Percentiles rank a stretch among this genome's conserved stretches.
These are phyloP conservation scores for Antitype chi DNA, from an alignment of 2,888 invertebrate species.

Conservation along the genomic window DNA sequence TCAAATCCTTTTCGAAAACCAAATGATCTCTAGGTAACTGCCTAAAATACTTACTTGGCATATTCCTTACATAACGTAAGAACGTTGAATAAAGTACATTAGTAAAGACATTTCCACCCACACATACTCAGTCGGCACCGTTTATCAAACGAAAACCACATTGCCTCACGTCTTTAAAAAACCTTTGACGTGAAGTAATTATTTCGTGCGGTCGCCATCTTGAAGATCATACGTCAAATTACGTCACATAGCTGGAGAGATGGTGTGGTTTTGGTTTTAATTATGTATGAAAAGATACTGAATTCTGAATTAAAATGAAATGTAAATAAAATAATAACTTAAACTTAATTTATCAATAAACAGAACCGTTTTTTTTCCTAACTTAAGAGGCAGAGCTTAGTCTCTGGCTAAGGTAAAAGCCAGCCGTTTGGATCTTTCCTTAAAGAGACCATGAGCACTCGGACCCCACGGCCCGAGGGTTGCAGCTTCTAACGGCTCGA, in stretches of 20 bases:
- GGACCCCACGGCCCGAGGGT: too few species aligned
- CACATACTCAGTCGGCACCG: slow-evolving; percentile 31
- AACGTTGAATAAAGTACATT: slow-evolving; percentile 19
- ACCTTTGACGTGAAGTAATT: slow-evolving; percentile 58
- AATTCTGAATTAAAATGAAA: too few species aligned
- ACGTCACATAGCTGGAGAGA: slow-evolving; percentile 41
- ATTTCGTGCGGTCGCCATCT: slow-evolving; percentile 56
- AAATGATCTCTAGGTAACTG: too few species aligned
- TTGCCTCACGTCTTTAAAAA: slow-evolving; percentile 39
- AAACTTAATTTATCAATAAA: too few species aligned
- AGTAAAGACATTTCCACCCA: slow-evolving; percentile 24
- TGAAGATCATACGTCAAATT: slow-evolving; percentile 47
- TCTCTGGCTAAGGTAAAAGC: too few species aligned
- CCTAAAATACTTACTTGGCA: background rate
- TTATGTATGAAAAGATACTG: background rate
- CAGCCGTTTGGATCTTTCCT: too few species aligned
- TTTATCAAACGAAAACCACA: slow-evolving; percentile 60
- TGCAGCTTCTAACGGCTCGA: too few species aligned
- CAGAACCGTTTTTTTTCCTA: too few species aligned
- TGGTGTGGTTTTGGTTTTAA: slow-evolving; percentile 23
- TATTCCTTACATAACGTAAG: background rate
- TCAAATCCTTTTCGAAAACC: too few species aligned
- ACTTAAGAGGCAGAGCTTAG: too few species aligned
- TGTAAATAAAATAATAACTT: too few species aligned
- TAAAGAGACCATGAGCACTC: too few species aligned